Evolutionary conservation across 2,888 invertebrate genomes (phyloP).

Genomic region (Trimorus sp.): DNA sequence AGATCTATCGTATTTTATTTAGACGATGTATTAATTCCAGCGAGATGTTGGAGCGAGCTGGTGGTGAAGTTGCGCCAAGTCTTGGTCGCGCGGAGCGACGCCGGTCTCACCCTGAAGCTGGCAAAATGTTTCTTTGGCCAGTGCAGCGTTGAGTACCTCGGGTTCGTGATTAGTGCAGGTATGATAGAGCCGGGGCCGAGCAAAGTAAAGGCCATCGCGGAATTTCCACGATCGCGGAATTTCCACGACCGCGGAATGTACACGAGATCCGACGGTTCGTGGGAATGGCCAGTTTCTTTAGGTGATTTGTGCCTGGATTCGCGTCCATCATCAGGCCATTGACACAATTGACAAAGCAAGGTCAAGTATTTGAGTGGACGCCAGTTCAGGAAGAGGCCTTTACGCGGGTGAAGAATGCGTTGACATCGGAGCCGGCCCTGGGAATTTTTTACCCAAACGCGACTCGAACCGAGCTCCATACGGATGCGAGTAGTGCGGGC

Average conservation of each 20-base stretch:
- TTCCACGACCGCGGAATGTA: slow-evolving; percentile 2
- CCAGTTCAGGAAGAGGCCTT: background rate
- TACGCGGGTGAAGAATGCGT: background rate
- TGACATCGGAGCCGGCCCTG: background rate
- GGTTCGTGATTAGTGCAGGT: slow-evolving; percentile 1
- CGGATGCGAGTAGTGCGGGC: background rate
- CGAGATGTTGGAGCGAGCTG: background rate
- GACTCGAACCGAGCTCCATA: background rate
- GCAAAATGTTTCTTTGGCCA: slow-evolving; percentile 2
- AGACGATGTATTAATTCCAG: background rate
- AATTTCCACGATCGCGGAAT: slow-evolving; percentile 4
- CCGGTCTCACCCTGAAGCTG: slow-evolving; percentile 15
- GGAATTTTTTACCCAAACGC: background rate
- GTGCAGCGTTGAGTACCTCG: background rate
- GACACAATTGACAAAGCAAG: background rate
- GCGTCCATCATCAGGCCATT: slow-evolving; percentile 18
- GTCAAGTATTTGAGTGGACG: slow-evolving; percentile 2
- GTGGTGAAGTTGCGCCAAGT: background rate
- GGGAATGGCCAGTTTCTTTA: slow-evolving; percentile 17
- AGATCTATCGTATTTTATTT: background rate
- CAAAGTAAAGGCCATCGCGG: slow-evolving; percentile 6
- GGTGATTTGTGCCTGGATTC: slow-evolving; percentile 14
- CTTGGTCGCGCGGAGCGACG: background rate
- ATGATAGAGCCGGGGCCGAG: slow-evolving; percentile 11
- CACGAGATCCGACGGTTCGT: slow-evolving; percentile 3